Evolutionary conservation across 2,113 vertebrate genomes (phyloP).

Genomic region (Oncorhynchus masou): DNA sequence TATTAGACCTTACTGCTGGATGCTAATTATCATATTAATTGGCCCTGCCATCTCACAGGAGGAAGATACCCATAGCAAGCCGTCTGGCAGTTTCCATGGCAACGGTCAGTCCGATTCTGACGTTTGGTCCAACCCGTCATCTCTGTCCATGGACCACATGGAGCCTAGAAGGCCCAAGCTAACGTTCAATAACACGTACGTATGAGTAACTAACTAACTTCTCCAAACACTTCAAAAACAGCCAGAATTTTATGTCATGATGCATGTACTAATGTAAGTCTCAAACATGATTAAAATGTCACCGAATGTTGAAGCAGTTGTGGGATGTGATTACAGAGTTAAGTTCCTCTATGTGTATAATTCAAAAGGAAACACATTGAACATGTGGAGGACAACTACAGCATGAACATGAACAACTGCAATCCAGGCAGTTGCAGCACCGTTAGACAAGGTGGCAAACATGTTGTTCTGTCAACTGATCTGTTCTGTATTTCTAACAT

Average conservation of each 20-base stretch:
- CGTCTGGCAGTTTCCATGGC: constrained; percentile 77
- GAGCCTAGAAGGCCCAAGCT: constrained; percentile 86
- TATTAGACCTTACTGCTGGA: constrained; percentile 11
- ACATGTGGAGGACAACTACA: not conserved
- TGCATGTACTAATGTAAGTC: not conserved
- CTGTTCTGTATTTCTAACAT: not conserved
- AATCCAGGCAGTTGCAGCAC: no score
- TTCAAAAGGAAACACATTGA: not conserved
- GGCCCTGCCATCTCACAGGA: constrained; percentile 69
- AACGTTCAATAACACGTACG: constrained; percentile 90
- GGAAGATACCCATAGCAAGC: constrained; percentile 74
- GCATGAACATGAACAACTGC: no score
- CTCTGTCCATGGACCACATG: constrained; percentile 75
- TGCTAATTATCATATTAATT: constrained; percentile 32
- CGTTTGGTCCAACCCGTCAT: constrained; percentile 80
- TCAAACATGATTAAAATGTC: not conserved
- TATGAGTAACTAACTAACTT: constrained; percentile 37
- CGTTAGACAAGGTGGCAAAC: no score
- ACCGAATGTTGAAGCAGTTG: not conserved
- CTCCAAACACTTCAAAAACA: not conserved
- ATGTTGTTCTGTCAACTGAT: no score
- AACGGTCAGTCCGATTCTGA: constrained; percentile 84
- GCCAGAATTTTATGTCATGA: not conserved
- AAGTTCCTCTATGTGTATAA: not conserved
- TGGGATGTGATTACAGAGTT: not conserved